Conservation (phyloP, 37 sponge, comb jelly and placozoan species). For the Cliona cf. orientalis region DNA sequence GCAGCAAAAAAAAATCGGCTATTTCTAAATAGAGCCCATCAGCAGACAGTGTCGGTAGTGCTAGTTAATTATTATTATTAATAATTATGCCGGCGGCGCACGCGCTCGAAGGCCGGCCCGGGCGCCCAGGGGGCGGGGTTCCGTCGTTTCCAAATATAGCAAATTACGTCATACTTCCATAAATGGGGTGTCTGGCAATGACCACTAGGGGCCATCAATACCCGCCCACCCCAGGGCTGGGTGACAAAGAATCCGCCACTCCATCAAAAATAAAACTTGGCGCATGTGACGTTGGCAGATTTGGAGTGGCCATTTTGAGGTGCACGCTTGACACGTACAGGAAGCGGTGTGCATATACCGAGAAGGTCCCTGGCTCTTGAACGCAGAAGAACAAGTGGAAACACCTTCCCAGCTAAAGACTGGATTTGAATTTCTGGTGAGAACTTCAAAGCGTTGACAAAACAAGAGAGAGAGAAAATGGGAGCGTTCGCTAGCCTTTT, state of each 20-base stretch:
- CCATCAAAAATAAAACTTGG: too few relatives aligned
- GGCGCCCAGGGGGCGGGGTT: too few relatives aligned
- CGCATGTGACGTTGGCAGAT: constrained; percentile 51
- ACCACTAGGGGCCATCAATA: constrained; percentile 2
- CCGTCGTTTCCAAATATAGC: constrained; percentile 23
- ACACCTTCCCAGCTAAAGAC: neutral
- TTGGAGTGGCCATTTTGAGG: constrained; percentile 32
- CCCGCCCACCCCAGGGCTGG: constrained; percentile 5
- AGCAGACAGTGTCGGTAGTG: too few relatives aligned
- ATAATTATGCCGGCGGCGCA: too few relatives aligned
- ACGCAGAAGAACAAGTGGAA: neutral
- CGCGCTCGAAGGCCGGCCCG: too few relatives aligned
- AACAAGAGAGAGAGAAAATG: constrained; percentile 30
- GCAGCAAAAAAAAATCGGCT: too few relatives aligned
- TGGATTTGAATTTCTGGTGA: neutral
- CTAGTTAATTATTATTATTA: too few relatives aligned
- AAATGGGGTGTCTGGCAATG: constrained; percentile 11
- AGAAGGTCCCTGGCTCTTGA: too few relatives aligned
- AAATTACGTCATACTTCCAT: neutral
- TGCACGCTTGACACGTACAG: neutral
- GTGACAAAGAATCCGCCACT: constrained; percentile 8
- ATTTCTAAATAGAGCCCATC: too few relatives aligned
- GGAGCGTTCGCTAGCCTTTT: constrained; percentile 85
- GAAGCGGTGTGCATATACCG: too few relatives aligned
- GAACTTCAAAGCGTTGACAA: neutral